Percentiles rank a stretch among this genome's conserved stretches.
These are phyloP conservation scores for Tokudaia tokunoshimensis DNA, from an alignment of 2,797 vertebrate genomes.

Conservation along the genomic window DNA sequence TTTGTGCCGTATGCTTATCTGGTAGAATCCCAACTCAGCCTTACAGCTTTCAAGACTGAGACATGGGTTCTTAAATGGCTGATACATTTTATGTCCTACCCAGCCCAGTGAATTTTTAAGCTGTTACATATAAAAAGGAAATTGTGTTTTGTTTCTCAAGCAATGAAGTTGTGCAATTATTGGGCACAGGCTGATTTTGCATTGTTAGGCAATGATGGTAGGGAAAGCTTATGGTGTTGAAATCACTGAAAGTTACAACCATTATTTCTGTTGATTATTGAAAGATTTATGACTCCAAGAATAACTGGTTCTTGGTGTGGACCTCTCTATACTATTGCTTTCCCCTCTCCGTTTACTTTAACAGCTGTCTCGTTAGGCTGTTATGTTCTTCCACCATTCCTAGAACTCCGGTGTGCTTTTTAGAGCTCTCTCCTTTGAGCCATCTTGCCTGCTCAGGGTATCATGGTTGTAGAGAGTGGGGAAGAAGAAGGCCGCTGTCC, in stretches of 20 bases:
- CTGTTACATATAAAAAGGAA: conserved; percentile 67
- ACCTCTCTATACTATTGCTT: conserved; percentile 21
- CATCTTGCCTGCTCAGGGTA: conserved; percentile 3
- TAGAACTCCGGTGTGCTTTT: background rate
- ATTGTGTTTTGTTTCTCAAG: conserved; percentile 66
- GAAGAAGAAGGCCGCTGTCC: background rate
- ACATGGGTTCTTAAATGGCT: conserved; percentile 50
- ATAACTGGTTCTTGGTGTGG: conserved; percentile 30
- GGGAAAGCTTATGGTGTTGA: conserved; percentile 51
- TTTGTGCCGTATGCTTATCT: conserved; percentile 25
- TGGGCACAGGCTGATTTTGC: conserved; percentile 68
- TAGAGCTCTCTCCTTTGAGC: background rate
- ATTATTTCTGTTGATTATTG: conserved; percentile 55
- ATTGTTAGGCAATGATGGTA: conserved; percentile 79
- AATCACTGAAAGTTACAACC: conserved; percentile 53
- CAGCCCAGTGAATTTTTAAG: conserved; percentile 67
- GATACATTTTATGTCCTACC: conserved; percentile 49
- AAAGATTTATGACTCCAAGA: conserved; percentile 33
- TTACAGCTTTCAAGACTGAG: background rate
- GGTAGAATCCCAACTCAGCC: conserved; percentile 29
- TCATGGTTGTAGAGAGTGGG: background rate
- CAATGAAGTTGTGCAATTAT: conserved; percentile 75
- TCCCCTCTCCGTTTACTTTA: conserved; percentile 4
- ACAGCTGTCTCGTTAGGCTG: conserved; percentile 12
- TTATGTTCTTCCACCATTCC: background rate